A percentile compares a stretch with the other conserved stretches of the same genome.
phyloP scores from a whole-genome alignment of 1,140 invertebrate species.

The Drosophila guanche region DNA sequence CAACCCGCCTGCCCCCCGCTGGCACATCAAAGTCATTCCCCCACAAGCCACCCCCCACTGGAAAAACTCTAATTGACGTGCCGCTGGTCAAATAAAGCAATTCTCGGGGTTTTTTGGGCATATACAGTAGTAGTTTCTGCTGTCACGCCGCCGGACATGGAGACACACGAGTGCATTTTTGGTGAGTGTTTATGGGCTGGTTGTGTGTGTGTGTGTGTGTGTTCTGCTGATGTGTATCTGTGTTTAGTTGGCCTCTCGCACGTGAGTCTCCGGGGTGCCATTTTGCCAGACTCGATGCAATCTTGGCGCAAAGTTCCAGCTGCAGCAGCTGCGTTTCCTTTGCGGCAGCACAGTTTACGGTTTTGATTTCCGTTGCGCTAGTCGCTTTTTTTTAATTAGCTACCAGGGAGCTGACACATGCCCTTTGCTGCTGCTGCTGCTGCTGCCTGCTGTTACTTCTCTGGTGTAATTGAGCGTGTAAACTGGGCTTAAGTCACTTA shows the following conservation, averaged over 20 bases:
- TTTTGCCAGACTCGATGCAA: slow-evolving; percentile 29
- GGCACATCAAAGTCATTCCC: slow-evolving; percentile 59
- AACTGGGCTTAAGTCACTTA: slow-evolving; percentile 68
- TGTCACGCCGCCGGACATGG: slow-evolving; percentile 51
- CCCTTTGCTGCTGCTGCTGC: slow-evolving; percentile 10
- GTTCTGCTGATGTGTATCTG: slow-evolving; percentile 26
- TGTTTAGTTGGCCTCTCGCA: slow-evolving; percentile 49
- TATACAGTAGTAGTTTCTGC: slow-evolving; percentile 57
- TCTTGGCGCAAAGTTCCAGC: slow-evolving; percentile 9
- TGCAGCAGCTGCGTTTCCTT: slow-evolving; percentile 44
- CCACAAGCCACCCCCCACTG: background rate
- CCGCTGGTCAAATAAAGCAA: slow-evolving; percentile 69
- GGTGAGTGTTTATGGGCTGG: slow-evolving; percentile 18
- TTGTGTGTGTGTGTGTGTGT: slow-evolving; percentile 9
- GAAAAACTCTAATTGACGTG: slow-evolving; percentile 71
- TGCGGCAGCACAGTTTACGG: slow-evolving; percentile 46
- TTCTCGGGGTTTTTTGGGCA: slow-evolving; percentile 26
- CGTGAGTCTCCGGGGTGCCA: slow-evolving; percentile 43
- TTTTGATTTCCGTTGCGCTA: slow-evolving; percentile 56
- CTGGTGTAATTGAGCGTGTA: slow-evolving; percentile 66
- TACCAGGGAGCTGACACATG: slow-evolving; percentile 14
- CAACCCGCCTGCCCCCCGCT: slow-evolving; percentile 3
- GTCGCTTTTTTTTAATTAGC: slow-evolving; percentile 50
- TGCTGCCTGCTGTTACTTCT: slow-evolving; percentile 5
- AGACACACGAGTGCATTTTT: slow-evolving; percentile 71